phyloP scores from a whole-genome alignment of 2,888 invertebrate species.

The Drosophila putrida region DNA sequence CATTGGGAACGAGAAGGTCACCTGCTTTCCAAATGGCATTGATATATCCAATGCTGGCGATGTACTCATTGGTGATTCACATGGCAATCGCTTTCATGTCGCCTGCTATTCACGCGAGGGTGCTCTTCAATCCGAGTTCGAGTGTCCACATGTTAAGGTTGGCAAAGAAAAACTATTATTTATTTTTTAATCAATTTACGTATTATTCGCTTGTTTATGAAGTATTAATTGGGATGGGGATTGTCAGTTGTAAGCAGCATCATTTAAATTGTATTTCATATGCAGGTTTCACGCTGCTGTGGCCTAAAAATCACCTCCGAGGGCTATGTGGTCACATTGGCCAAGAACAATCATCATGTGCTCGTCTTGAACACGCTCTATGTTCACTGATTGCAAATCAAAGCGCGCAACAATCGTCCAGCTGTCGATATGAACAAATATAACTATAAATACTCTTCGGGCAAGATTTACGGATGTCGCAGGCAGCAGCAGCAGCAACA shows the following conservation, averaged over 20 bases:
- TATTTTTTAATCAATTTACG: no score
- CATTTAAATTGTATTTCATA: neutral
- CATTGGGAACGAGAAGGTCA: conserved; percentile 97
- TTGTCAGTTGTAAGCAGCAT: neutral
- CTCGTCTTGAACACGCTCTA: conserved; percentile 97
- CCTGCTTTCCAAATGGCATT: conserved; percentile 98
- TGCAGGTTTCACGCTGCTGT: conserved; percentile 98
- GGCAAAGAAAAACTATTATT: neutral
- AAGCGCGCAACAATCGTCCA: conserved; percentile 78
- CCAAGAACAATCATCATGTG: conserved; percentile 99
- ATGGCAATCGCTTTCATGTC: conserved; percentile 98
- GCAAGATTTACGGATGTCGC: conserved; percentile 69
- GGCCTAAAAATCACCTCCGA: conserved; percentile 98
- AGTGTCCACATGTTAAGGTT: conserved; percentile 99
- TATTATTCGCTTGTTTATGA: neutral
- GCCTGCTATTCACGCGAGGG: conserved; percentile 97
- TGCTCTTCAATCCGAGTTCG: conserved; percentile 94
- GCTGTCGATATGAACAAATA: conserved; percentile 75
- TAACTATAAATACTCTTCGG: conserved; percentile 75
- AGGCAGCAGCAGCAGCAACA: conserved; percentile 55
- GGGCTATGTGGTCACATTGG: conserved; percentile 97
- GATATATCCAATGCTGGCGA: conserved; percentile 99
- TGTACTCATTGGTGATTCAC: conserved; percentile 98
- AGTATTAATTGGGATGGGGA: neutral
- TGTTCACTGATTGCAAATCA: conserved; percentile 91